Conservation (phyloP, 1,140 invertebrate species). For the Nixonia krombeini region DNA sequence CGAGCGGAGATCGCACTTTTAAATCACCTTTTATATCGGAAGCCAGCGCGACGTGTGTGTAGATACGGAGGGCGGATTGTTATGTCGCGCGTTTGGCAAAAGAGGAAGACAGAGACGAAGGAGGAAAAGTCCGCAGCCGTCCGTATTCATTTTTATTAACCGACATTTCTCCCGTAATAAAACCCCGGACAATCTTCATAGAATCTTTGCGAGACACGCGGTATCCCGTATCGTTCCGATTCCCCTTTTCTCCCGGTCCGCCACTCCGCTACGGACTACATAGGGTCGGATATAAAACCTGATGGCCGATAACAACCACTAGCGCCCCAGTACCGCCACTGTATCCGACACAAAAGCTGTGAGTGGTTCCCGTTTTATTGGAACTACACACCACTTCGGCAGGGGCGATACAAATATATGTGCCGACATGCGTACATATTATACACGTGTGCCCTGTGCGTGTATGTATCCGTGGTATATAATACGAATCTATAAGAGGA, state of each 20-base stretch:
- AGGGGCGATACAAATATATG: constrained; percentile 49
- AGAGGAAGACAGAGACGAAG: constrained; percentile 36
- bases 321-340: constrained; percentile 60
- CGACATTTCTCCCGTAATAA: constrained; percentile 72
- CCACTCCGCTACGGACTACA: constrained; percentile 31
- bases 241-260: constrained; percentile 44
- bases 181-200: constrained; percentile 72
- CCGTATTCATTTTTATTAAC: constrained; percentile 73
- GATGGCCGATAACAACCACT: constrained; percentile 73
- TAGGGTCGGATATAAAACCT: constrained; percentile 70
- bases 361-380: constrained; percentile 72
- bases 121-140: constrained; percentile 37
- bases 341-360: constrained; percentile 70
- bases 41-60: constrained; percentile 19
- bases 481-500: constrained; percentile 11
- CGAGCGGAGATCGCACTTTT: constrained; percentile 58
- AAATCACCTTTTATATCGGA: constrained; percentile 55
- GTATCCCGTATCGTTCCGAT: constrained; percentile 67
- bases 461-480: constrained; percentile 6
- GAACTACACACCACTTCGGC: constrained; percentile 69
- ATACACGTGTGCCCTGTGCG: constrained; percentile 16
- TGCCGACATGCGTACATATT: constrained; percentile 15
- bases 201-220: constrained; percentile 73
- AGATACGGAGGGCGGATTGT: constrained; percentile 37
- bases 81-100: constrained; percentile 34